Percentiles rank a stretch among this genome's conserved stretches.
These are phyloP conservation scores for Ellobium chinense DNA, from an alignment of 2,888 invertebrate species.

Conservation along the genomic window DNA sequence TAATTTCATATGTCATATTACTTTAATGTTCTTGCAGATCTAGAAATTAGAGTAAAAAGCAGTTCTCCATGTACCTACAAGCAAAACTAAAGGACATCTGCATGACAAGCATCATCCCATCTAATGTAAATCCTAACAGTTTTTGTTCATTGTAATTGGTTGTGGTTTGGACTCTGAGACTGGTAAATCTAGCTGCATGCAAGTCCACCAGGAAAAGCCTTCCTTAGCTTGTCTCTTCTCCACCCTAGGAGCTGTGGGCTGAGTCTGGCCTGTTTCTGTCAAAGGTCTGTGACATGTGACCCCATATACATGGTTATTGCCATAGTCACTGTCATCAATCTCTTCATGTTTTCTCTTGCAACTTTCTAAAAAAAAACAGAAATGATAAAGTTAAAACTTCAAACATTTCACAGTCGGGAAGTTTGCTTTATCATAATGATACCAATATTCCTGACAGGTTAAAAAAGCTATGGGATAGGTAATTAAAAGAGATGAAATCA, in stretches of 20 bases:
- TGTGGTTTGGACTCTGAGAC: constrained; percentile 64
- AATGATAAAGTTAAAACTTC: not conserved
- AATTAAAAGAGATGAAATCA: too few species aligned
- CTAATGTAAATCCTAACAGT: not conserved
- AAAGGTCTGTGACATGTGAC: too few species aligned
- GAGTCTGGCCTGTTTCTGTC: too few species aligned
- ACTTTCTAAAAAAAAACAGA: constrained; percentile 6
- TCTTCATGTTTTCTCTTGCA: constrained; percentile 37
- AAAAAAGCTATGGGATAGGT: too few species aligned
- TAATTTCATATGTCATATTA: too few species aligned
- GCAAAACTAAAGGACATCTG: too few species aligned
- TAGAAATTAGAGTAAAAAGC: too few species aligned
- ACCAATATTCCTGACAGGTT: too few species aligned
- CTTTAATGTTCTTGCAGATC: too few species aligned
- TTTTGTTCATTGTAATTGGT: constrained; percentile 36
- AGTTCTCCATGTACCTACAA: too few species aligned
- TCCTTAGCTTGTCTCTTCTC: constrained; percentile 62
- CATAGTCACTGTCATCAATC: not conserved
- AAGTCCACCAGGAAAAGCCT: constrained; percentile 72
- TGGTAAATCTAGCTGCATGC: constrained; percentile 64
- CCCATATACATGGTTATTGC: not conserved
- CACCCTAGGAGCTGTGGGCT: not conserved
- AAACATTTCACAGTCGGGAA: not conserved
- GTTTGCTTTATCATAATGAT: too few species aligned
- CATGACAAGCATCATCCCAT: too few species aligned